Evolutionary conservation across 1,140 invertebrate genomes (phyloP).

Genomic region (Oncopodura yosiiana): DNA sequence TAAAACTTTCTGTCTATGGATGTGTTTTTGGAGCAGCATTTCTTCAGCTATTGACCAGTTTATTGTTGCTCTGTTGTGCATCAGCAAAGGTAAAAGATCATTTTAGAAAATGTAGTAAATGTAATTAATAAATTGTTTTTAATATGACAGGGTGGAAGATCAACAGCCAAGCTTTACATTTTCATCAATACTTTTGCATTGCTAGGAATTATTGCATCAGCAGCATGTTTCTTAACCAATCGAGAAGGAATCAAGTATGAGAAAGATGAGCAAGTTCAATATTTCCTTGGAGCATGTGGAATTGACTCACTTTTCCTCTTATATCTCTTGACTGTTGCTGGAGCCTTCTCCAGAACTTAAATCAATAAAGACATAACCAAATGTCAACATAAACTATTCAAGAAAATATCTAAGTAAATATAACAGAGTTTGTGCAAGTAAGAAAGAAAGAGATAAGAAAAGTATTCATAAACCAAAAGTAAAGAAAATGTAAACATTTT

Average conservation of each 20-base stretch:
- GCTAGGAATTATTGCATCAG: conserved; percentile 4
- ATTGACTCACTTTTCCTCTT: conserved; percentile 16
- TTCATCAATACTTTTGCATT: conserved; percentile 13
- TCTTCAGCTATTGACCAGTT: conserved; percentile 18
- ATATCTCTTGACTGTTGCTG: conserved; percentile 10
- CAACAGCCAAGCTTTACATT: conserved; percentile 1
- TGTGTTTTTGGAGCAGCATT: conserved; percentile 8
- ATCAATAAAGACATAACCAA: neutral
- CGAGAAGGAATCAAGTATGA: neutral
- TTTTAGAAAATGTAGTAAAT: neutral
- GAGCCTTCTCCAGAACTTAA: conserved; percentile 14
- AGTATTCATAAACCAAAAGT: neutral
- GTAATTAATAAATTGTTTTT: neutral
- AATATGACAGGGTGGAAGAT: conserved; percentile 5
- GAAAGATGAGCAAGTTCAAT: conserved; percentile 1
- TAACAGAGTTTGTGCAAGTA: neutral
- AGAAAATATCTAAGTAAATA: too few species aligned
- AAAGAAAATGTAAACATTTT: neutral
- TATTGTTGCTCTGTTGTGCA: conserved; percentile 11
- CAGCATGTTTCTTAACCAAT: conserved; percentile 8
- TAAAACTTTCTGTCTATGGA: conserved; percentile 1
- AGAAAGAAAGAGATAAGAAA: neutral
- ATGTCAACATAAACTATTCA: neutral
- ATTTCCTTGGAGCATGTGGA: conserved; percentile 6
- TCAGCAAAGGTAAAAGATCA: conserved; percentile 9